phyloP scores from a whole-genome alignment of 2,113 vertebrate genomes.

The Oncorhynchus clarkii region DNA sequence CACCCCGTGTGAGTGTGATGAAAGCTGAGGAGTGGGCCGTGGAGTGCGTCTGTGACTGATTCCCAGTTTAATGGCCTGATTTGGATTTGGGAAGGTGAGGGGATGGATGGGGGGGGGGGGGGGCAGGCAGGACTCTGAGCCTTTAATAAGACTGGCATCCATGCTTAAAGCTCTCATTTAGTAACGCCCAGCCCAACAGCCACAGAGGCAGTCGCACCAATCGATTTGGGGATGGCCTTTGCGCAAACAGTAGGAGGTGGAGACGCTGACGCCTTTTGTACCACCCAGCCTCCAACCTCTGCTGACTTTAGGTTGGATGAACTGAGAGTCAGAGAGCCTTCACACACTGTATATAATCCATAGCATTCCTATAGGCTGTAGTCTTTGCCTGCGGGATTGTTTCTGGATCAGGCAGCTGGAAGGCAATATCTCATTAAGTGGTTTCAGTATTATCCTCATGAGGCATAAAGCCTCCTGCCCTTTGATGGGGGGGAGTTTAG shows the following conservation, averaged over 20 bases:
- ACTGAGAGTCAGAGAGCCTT: background rate
- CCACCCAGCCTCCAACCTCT: background rate
- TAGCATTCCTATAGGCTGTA: background rate
- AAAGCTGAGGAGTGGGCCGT: conserved; percentile 39
- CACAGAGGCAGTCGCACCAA: conserved; percentile 26
- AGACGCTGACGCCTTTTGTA: background rate
- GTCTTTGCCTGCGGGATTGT: background rate
- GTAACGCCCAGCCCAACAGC: conserved; percentile 7
- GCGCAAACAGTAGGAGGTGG: background rate
- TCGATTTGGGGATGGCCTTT: conserved; percentile 33
- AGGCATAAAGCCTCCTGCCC: conserved; percentile 1
- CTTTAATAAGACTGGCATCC: conserved; percentile 20
- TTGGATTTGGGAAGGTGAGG: conserved; percentile 19
- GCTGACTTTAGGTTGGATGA: background rate
- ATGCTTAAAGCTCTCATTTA: conserved; percentile 23
- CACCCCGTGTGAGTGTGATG: conserved; percentile 26
- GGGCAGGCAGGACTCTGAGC: background rate
- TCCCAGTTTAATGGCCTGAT: conserved; percentile 33
- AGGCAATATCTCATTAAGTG: conserved; percentile 3
- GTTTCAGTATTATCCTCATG: background rate
- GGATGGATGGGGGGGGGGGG: background rate
- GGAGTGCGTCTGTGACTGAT: conserved; percentile 47
- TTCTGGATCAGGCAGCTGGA: conserved; percentile 1
- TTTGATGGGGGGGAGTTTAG: background rate
- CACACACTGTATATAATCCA: background rate